Percentiles rank a stretch among this genome's conserved stretches.
Evolutionary conservation across 2,797 vertebrate genomes (phyloP).

Genomic region (Anas flavirostris): DNA sequence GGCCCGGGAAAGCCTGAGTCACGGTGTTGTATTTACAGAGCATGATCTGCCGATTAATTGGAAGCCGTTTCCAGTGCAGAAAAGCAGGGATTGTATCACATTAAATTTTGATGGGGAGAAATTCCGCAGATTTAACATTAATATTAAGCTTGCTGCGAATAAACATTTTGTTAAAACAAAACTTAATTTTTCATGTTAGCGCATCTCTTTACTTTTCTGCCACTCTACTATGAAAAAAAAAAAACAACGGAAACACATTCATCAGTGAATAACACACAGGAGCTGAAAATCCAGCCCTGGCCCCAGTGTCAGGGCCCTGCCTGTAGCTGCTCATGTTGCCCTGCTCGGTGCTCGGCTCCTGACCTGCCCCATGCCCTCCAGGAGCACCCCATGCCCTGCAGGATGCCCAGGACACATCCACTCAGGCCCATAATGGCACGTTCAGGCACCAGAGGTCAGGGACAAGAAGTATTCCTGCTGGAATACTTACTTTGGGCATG

Average conservation of each 20-base stretch:
- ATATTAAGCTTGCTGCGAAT: slow-evolving; percentile 37
- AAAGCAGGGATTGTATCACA: neutral
- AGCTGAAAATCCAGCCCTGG: too few relatives aligned
- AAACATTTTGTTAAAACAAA: slow-evolving; percentile 50
- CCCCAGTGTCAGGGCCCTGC: too few relatives aligned
- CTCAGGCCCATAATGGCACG: neutral
- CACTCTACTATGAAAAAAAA: neutral
- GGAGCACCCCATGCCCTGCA: too few relatives aligned
- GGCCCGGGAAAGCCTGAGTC: neutral
- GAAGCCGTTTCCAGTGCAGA: neutral
- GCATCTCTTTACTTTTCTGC: neutral
- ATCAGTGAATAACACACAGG: neutral
- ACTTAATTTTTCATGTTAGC: neutral
- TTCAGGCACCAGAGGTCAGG: fast-evolving
- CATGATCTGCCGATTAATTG: neutral
- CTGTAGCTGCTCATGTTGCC: too few relatives aligned
- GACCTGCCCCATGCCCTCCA: too few relatives aligned
- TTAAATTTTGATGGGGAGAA: slow-evolving; percentile 46
- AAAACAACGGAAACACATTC: neutral
- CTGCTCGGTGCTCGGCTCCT: too few relatives aligned
- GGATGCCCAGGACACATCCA: too few relatives aligned
- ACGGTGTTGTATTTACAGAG: slow-evolving; percentile 16
- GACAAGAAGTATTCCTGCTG: neutral
- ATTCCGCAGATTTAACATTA: slow-evolving; percentile 28
- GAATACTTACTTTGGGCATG: neutral